These are phyloP conservation scores for Xiphias gladius DNA, from an alignment of 2,113 vertebrate species.

Conservation along the genomic window DNA sequence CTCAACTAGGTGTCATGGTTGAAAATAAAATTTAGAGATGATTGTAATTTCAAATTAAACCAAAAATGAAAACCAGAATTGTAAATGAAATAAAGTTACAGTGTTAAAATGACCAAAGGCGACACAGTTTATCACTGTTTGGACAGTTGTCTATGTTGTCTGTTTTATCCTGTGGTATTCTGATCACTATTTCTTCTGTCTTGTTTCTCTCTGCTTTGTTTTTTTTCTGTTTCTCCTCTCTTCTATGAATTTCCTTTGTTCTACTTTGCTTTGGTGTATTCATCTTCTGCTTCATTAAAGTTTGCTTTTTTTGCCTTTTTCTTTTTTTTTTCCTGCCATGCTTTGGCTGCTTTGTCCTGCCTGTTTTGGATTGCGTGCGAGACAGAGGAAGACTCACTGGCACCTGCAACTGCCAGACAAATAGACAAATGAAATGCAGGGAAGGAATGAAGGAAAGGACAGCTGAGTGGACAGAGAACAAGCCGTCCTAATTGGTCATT, in stretches of 20 bases:
- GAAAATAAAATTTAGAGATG: background rate
- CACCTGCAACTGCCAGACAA: conserved; percentile 68
- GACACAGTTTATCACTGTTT: too few relatives aligned
- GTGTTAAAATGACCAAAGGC: background rate
- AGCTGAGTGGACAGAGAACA: conserved; percentile 66
- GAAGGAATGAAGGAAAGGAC: conserved; percentile 49
- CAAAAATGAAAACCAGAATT: too few relatives aligned
- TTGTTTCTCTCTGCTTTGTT: background rate
- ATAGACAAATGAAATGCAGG: conserved; percentile 64
- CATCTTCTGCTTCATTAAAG: conserved; percentile 32
- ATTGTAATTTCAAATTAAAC: background rate
- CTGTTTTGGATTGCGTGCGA: conserved; percentile 61
- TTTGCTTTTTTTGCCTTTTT: conserved; percentile 2
- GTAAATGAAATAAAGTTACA: background rate
- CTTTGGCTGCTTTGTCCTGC: conserved; percentile 30
- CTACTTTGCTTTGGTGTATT: conserved; percentile 14
- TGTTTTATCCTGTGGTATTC: background rate
- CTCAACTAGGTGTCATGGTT: background rate
- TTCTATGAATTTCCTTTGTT: background rate
- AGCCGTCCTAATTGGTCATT: conserved; percentile 75
- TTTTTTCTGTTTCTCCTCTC: background rate
- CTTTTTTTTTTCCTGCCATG: conserved; percentile 12
- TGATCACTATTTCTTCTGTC: background rate
- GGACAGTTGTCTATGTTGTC: background rate
- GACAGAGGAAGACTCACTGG: conserved; percentile 63